Conservation (phyloP, 2,888 invertebrate species). For the Zaprionus lineosus region DNA sequence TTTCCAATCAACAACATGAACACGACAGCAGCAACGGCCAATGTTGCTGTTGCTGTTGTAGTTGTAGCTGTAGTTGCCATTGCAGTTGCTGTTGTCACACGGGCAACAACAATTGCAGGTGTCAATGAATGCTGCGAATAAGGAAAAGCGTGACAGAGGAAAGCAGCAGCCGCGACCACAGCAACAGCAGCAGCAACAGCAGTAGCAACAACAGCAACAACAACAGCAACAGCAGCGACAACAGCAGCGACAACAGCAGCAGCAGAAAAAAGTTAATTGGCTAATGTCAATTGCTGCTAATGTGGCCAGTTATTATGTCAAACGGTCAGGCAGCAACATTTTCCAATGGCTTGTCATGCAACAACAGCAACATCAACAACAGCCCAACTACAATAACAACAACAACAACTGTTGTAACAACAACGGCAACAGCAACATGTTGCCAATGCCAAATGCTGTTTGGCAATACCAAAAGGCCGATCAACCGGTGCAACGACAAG, state of each 20-base stretch:
- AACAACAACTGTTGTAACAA: conserved; percentile 17
- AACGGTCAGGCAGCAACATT: conserved; percentile 69
- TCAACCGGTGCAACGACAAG: conserved; percentile 54
- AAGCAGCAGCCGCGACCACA: conserved; percentile 41
- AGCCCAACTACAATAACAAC: conserved; percentile 28
- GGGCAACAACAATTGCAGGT: conserved; percentile 69
- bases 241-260: conserved; percentile 6
- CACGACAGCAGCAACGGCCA: conserved; percentile 59
- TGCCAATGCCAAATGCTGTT: conserved; percentile 34
- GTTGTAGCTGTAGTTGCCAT: neutral
- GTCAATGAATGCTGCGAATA: conserved; percentile 77
- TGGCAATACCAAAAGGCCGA: conserved; percentile 37
- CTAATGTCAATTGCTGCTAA: conserved; percentile 77
- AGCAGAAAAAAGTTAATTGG: conserved; percentile 70
- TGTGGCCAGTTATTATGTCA: conserved; percentile 78
- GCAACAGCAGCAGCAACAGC: conserved; percentile 6
- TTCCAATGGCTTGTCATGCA: conserved; percentile 60
- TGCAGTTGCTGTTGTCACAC: conserved; percentile 23
- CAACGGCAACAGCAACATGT: conserved; percentile 27
- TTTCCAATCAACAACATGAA: conserved; percentile 76
- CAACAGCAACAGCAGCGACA: too few species aligned
- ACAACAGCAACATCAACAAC: too few species aligned
- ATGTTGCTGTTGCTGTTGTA: neutral
- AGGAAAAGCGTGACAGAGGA: conserved; percentile 70
- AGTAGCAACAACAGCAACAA: too few species aligned